These are phyloP conservation scores for Diachasmimorpha longicaudata DNA, from an alignment of 1,140 invertebrate genomes.

Conservation along the genomic window DNA sequence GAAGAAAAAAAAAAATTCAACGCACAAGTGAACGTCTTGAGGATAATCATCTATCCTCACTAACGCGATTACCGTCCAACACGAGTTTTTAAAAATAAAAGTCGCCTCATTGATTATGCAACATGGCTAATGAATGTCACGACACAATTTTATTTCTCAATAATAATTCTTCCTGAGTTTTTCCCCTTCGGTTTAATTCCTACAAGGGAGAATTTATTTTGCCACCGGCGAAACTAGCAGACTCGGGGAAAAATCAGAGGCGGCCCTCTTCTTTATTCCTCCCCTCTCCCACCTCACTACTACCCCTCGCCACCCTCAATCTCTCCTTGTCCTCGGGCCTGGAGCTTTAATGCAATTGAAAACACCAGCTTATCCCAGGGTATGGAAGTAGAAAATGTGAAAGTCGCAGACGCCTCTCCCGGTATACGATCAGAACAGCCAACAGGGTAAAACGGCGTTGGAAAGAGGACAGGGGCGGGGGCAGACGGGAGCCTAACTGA, in stretches of 20 bases:
- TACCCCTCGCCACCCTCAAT: not conserved
- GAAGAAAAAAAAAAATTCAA: too few species aligned
- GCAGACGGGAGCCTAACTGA: not conserved
- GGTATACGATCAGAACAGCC: not conserved
- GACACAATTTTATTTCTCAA: constrained; percentile 4
- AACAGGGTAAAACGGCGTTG: not conserved
- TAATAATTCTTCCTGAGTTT: not conserved
- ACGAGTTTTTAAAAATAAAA: too few species aligned
- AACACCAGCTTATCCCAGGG: constrained; percentile 29
- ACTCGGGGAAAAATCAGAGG: not conserved
- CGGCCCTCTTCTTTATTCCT: not conserved
- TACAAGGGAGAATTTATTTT: not conserved
- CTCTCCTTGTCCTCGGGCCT: not conserved
- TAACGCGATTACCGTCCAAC: too few species aligned
- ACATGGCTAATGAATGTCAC: not conserved
- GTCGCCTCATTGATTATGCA: not conserved
- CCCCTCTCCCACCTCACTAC: not conserved
- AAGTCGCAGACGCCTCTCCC: not conserved
- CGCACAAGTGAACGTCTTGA: too few species aligned
- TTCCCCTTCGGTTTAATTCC: not conserved
- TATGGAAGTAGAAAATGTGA: constrained; percentile 13
- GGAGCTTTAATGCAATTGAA: constrained; percentile 33
- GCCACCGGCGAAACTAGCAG: not conserved
- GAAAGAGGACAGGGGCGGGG: not conserved
- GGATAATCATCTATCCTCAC: too few species aligned